Evolutionary conservation across 37 sponge, comb jelly and placozoan genomes (phyloP).

Genomic region (Halichondria panicea): DNA sequence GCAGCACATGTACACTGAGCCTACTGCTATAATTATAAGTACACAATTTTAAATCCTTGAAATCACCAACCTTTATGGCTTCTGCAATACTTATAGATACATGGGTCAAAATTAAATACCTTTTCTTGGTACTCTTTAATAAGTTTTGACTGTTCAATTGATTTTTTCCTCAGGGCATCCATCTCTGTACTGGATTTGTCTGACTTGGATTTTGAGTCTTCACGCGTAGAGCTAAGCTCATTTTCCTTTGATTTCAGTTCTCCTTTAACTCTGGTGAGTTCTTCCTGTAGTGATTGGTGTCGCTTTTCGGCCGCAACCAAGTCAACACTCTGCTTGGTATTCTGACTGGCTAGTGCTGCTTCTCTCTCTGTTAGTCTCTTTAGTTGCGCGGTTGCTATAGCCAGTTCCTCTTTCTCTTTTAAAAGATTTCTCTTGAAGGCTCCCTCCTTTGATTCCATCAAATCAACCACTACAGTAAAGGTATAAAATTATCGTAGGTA

Average conservation of each 20-base stretch:
- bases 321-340: conserved; percentile 31
- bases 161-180: conserved; percentile 1
- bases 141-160: conserved; percentile 34
- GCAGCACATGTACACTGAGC: too few relatives aligned
- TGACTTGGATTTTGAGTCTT: neutral
- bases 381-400: conserved; percentile 6
- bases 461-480: conserved; percentile 37
- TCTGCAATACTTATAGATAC: too few relatives aligned
- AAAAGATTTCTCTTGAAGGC: conserved; percentile 18
- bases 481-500: neutral
- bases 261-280: neutral
- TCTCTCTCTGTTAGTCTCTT: conserved; percentile 3
- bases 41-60: too few relatives aligned
- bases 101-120: too few relatives aligned
- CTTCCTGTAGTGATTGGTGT: conserved; percentile 4
- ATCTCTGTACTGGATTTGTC: conserved; percentile 10
- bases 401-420: conserved; percentile 5
- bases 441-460: conserved; percentile 13
- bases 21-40: too few relatives aligned
- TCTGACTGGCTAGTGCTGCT: conserved; percentile 49
- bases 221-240: neutral
- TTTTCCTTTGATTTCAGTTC: neutral
- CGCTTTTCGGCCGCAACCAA: conserved; percentile 24
- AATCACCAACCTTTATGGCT: too few relatives aligned
- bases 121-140: conserved; percentile 60